Evolutionary conservation across 2,113 vertebrate species (phyloP).

Genomic region (Bufo bufo): DNA sequence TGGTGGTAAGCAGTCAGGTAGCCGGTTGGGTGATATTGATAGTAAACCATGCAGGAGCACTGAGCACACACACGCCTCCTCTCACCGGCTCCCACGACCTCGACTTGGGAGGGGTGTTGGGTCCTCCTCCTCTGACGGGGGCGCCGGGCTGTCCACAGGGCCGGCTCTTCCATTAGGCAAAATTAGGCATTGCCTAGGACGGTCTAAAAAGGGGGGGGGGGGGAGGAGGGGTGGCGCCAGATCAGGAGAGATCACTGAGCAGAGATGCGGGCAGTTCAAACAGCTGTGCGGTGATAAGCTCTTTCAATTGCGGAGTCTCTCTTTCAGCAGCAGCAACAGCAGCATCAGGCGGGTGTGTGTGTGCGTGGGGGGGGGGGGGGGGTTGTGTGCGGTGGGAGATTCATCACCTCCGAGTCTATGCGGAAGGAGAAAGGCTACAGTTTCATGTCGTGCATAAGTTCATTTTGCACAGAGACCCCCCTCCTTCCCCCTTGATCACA

Average conservation of each 20-base stretch:
- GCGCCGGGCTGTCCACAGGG: constrained; percentile 38
- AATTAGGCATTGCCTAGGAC: constrained; percentile 41
- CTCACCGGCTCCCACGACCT: constrained; percentile 71
- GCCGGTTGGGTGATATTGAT: constrained; percentile 70
- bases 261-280: constrained; percentile 44
- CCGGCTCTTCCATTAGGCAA: constrained; percentile 38
- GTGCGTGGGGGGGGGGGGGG: no score
- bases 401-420: constrained; percentile 25
- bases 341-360: background rate
- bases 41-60: constrained; percentile 73
- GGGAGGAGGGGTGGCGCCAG: constrained; percentile 17
- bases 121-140: constrained; percentile 60
- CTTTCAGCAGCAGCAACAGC: constrained; percentile 16
- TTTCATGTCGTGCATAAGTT: constrained; percentile 39
- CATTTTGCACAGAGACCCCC: constrained; percentile 7
- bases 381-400: background rate
- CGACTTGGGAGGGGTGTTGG: constrained; percentile 48
- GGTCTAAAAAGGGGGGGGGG: constrained; percentile 59
- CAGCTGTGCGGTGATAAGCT: constrained; percentile 2
- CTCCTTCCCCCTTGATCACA: background rate
- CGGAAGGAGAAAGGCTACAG: constrained; percentile 58
- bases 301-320: background rate
- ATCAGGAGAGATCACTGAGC: background rate
- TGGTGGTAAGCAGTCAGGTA: constrained; percentile 74
- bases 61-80: constrained; percentile 74